Evolutionary conservation across 1,140 invertebrate genomes (phyloP), one percentile per base, ranked within the genome.

Genomic region (Sinella curviseta): DNA sequence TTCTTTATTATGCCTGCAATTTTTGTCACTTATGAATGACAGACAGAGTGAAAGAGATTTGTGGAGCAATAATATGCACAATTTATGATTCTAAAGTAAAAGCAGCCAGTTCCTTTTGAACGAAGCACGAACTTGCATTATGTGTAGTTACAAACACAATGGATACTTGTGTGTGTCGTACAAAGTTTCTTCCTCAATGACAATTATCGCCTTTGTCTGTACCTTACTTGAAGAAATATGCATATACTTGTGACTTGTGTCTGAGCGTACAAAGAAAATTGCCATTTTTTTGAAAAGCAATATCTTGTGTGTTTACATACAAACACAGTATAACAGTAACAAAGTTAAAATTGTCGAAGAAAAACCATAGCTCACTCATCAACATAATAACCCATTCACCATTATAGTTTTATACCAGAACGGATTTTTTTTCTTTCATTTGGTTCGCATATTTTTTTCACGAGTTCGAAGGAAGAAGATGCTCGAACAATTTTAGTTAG

Each of bases 341-440:
- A 48, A n/a, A n/a, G n/a, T n/a, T n/a, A n/a, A n/a, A n/a, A n/a
- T n/a, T n/a, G n/a, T n/a, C n/a, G n/a, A n/a, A n/a, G n/a, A n/a
- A n/a, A 8, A 48, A 60, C 55, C 55, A 60, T 60, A 60, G 24
- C 55, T 60, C n/a, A 60, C 14, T 60, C 55, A 60, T 60, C 12
- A 60, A 14, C n/a, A n/a, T n/a, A n/a, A n/a, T n/a, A n/a, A n/a
- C n/a, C n/a, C n/a, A n/a, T n/a, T n/a, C n/a, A n/a, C 55, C 24
- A 60, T 60, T 60, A 60, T 60, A 60, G 55, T 60, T 60, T 60
- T 26, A 60, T 60, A 60, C 55, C 55, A 60, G 55, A 60, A 60
- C 55, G 55, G 55, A 60, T 60, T 60, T 26, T 60, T 60, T 26
- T 60, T 26, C 8, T n/a, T n/a, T n/a, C n/a, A n/a, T n/a, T n/a